phyloP scores from a whole-genome alignment of 2,113 vertebrate genomes.

The Cinclus mexicanus region DNA sequence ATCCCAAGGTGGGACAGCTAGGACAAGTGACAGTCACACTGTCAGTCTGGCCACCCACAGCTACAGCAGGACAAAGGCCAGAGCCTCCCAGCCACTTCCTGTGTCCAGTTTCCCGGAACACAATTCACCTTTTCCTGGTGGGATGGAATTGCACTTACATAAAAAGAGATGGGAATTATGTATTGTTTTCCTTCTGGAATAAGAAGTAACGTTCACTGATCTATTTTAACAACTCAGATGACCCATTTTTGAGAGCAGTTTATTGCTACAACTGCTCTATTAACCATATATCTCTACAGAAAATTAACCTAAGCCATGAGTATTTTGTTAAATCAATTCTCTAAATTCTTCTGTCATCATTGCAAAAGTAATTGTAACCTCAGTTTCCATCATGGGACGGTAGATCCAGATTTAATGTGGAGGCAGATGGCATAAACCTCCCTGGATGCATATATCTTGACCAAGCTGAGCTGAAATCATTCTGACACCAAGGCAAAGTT shows the following conservation, averaged over 20 bases:
- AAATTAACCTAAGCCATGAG: conserved; percentile 49
- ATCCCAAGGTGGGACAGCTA: not conserved
- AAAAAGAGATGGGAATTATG: not conserved
- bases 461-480: conserved; percentile 30
- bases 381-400: conserved; percentile 29
- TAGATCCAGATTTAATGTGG: conserved; percentile 48
- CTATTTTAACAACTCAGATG: conserved; percentile 17
- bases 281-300: conserved; percentile 10
- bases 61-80: not conserved
- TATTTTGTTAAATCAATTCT: conserved; percentile 39
- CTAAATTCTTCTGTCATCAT: conserved; percentile 27
- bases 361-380: conserved; percentile 41
- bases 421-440: conserved; percentile 49
- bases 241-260: conserved; percentile 13
- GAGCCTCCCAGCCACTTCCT: not conserved
- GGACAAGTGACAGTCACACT: not conserved
- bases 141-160: not conserved
- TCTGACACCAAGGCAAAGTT: conserved; percentile 28
- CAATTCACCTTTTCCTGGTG: not conserved
- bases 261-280: conserved; percentile 31
- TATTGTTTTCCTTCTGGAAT: not conserved
- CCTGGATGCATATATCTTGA: conserved; percentile 11
- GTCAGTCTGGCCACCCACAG: not conserved
- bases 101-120: not conserved
- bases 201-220: not conserved